These are phyloP conservation scores for Naso thynnoides DNA, from an alignment of 2,797 vertebrate genomes.

Conservation along the genomic window DNA sequence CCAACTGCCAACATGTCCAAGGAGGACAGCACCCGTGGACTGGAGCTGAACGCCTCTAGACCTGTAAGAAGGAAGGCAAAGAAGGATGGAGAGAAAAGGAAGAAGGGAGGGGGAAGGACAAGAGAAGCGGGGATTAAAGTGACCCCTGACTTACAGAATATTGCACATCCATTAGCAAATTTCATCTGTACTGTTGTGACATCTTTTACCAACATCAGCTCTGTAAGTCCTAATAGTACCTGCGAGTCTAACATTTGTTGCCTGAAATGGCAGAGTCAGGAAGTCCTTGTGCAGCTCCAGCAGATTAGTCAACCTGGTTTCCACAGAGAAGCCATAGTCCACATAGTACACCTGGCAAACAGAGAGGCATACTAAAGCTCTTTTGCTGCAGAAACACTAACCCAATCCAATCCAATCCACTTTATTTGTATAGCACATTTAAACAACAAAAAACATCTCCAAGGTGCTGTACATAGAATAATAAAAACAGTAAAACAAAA, in stretches of 20 bases:
- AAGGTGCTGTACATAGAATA: no score
- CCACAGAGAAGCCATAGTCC: conserved; percentile 92
- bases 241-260: conserved; percentile 91
- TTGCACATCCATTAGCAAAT: no score
- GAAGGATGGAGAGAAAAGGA: no score
- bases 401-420: no score
- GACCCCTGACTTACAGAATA: background rate
- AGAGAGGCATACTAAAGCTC: conserved; percentile 12
- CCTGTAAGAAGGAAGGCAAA: conserved; percentile 81
- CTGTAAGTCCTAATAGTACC: conserved; percentile 79
- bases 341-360: conserved; percentile 90
- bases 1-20: conserved; percentile 87
- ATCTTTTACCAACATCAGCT: background rate
- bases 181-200: background rate
- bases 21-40: conserved; percentile 84
- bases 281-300: conserved; percentile 87
- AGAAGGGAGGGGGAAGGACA: background rate
- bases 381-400: conserved; percentile 1
- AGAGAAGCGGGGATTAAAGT: background rate
- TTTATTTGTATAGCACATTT: no score
- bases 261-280: conserved; percentile 90
- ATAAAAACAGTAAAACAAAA: no score
- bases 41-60: conserved; percentile 88
- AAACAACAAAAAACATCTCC: no score
- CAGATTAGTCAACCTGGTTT: conserved; percentile 82